Evolutionary conservation across 37 sponge, comb jelly and placozoan genomes (phyloP).

Genomic region (Geodia barretti): DNA sequence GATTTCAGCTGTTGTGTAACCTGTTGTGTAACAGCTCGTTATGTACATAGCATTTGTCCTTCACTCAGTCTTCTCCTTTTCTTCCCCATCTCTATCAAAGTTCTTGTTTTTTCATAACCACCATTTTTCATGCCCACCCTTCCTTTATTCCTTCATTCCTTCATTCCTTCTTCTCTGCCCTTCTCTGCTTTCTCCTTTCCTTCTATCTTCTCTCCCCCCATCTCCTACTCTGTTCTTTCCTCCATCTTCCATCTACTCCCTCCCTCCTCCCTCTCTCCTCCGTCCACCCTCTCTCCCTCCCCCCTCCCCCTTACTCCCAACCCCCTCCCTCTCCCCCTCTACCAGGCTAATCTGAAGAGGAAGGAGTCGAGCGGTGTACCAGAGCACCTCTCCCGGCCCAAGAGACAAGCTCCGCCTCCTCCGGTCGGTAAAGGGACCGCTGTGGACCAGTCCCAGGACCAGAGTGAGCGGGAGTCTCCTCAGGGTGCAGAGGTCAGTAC

Average conservation of each 20-base stretch:
- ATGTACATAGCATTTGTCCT: too few relatives aligned
- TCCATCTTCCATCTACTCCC: not conserved
- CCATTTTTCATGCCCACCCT: not conserved
- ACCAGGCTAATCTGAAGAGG: not conserved
- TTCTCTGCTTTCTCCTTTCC: not conserved
- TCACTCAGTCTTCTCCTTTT: too few relatives aligned
- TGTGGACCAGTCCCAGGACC: not conserved
- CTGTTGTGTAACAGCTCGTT: too few relatives aligned
- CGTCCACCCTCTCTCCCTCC: not conserved
- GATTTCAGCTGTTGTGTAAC: too few relatives aligned
- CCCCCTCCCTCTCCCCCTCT: constrained; percentile 1
- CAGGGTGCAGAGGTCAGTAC: not conserved
- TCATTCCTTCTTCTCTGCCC: not conserved
- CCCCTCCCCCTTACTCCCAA: not conserved
- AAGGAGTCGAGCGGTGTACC: not conserved
- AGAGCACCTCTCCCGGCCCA: not conserved
- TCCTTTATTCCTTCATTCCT: not conserved
- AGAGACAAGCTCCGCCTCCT: not conserved
- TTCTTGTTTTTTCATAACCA: too few relatives aligned
- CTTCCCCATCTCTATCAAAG: too few relatives aligned
- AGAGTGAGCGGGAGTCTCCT: not conserved
- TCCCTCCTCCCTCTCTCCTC: not conserved
- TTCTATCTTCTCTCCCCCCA: not conserved
- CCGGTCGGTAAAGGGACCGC: not conserved
- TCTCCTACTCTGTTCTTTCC: not conserved